Conservation (phyloP, 2,113 vertebrate species). For the Myrmecobius fasciatus region DNA sequence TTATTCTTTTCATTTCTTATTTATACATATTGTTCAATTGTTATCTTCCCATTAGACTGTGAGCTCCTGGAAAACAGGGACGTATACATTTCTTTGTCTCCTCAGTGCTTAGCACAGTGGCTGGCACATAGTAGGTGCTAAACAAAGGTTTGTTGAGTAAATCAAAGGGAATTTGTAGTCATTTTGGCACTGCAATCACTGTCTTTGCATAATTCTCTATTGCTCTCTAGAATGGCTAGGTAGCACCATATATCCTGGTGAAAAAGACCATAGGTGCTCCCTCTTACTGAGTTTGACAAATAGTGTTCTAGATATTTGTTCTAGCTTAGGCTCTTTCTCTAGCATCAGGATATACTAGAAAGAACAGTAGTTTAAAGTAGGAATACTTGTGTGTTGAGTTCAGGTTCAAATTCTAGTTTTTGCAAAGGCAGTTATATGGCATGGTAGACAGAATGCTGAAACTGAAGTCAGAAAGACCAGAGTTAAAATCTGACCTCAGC, state of each 20-base stretch:
- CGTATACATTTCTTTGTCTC: background rate
- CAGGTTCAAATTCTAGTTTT: background rate
- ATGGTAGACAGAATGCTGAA: too few species aligned
- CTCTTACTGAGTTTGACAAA: background rate
- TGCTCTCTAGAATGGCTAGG: background rate
- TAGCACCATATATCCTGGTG: background rate
- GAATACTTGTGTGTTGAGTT: background rate
- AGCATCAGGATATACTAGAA: background rate
- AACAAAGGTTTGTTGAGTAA: constrained; percentile 14
- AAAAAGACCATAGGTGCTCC: background rate
- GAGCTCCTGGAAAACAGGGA: background rate
- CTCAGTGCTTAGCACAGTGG: background rate
- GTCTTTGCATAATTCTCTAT: background rate
- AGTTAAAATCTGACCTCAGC: too few species aligned
- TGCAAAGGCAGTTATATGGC: background rate
- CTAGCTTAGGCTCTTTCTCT: background rate
- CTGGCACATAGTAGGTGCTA: background rate
- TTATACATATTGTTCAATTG: background rate
- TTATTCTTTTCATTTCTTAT: background rate
- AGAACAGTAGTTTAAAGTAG: background rate
- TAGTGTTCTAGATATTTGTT: background rate
- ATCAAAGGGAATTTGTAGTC: background rate
- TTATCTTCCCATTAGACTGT: background rate
- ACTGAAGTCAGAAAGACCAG: too few species aligned
- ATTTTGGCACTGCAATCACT: background rate